These are phyloP conservation scores for Phaenicophaeus curvirostris DNA, from an alignment of 2,797 vertebrate genomes.

Conservation along the genomic window DNA sequence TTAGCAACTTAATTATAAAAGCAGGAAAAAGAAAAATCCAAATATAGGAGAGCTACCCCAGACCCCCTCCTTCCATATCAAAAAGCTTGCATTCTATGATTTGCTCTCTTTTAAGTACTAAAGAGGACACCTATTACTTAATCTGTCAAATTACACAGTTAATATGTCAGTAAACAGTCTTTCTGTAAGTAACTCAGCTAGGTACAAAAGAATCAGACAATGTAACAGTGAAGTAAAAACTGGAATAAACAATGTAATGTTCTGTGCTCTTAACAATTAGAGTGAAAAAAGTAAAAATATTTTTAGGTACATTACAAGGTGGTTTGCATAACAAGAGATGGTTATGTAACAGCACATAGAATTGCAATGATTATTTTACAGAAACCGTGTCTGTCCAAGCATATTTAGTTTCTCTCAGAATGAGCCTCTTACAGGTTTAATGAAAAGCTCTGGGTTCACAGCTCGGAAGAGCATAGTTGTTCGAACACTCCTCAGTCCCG, in stretches of 20 bases:
- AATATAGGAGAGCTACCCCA: neutral
- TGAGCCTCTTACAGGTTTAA: constrained; percentile 86
- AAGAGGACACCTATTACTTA: neutral
- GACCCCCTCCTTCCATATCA: rapidly evolving
- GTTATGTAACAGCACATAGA: neutral
- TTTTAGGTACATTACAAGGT: neutral
- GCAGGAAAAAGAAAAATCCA: neutral
- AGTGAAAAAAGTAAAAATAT: neutral
- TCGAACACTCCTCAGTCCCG: constrained; percentile 83
- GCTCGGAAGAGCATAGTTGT: constrained; percentile 91
- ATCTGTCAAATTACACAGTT: neutral
- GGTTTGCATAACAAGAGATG: neutral
- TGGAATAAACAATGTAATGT: neutral
- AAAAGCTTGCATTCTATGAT: neutral
- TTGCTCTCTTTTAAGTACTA: neutral
- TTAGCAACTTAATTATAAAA: neutral
- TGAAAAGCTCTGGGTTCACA: constrained; percentile 96
- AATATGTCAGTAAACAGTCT: neutral
- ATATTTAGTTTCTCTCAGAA: neutral
- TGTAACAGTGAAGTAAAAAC: neutral
- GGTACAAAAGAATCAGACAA: neutral
- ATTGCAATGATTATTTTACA: neutral
- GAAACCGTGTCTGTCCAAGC: neutral
- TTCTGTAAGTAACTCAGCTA: neutral
- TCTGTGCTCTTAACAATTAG: neutral